Evolutionary conservation across 2,113 vertebrate species (phyloP), one percentile per base, ranked within the genome.

Genomic region (Protobothrops mucrosquamatus): DNA sequence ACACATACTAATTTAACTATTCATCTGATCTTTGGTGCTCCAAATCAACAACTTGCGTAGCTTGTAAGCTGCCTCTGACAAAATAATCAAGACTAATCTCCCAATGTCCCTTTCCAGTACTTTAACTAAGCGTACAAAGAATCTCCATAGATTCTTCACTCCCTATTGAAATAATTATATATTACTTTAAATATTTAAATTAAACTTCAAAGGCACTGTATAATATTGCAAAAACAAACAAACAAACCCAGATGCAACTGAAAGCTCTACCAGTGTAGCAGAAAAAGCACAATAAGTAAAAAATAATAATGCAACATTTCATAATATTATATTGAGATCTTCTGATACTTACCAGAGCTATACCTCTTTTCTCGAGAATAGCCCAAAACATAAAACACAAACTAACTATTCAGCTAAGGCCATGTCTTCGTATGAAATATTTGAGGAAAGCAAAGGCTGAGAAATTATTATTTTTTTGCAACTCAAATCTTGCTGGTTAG

Each of bases 371-470:
- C 69, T 61, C 3, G 43, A 88, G n/a, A 85, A 34, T 29, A 39
- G 26, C n/a, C 43, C 54, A 85, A 85, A 89, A 85, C 48, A 91
- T 57, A 90, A n/a, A n/a, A 46, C 1, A 57, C 51, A 12, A 54
- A 59, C 59, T 87, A 26, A 94, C 94, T 91, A 61, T 69, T 11
- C 34, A 91, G 46, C 90, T 89, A 91, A 74, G 94, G 89, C 90
- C 90, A 92, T 69, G n/a, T 91, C 55, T 52, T 23, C 34, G 29
- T 48, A 90, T 15, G 46, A 9, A 90, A 26, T 91, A 10, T 57
- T 92, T 22, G 93, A 95, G 90, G 89, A 94, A 90, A 92, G 95
- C 93, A 92, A 94, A 95, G 95, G 96, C 97, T 96, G 97, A 95
- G 96, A 95, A 95, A 96, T 74, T 55, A 1, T 92, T 94, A 1